Percentiles rank a stretch among this genome's conserved stretches.
phyloP scores from a whole-genome alignment of 2,113 vertebrate genomes.

The Hystrix brachyura region DNA sequence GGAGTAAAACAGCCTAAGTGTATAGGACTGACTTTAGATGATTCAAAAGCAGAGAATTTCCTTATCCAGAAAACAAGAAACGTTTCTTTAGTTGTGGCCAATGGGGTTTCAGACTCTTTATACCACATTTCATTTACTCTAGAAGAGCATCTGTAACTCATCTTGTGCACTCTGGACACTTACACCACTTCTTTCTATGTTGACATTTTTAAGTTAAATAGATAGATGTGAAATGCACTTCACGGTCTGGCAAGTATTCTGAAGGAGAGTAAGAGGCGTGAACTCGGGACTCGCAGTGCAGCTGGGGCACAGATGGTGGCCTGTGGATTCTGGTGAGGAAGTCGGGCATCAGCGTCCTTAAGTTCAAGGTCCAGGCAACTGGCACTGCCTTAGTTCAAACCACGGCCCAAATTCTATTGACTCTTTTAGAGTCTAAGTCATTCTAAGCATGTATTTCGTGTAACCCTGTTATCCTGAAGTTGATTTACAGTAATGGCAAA shows the following conservation, averaged over 20 bases:
- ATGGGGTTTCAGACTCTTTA: not conserved
- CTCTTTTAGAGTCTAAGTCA: slow-evolving; percentile 1
- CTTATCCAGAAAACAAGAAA: slow-evolving; percentile 45
- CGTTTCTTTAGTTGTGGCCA: slow-evolving; percentile 57
- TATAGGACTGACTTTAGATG: slow-evolving; percentile 56
- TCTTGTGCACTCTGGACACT: slow-evolving; percentile 59
- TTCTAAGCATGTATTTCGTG: slow-evolving; percentile 50
- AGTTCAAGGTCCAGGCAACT: slow-evolving; percentile 50
- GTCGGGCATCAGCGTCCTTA: not conserved
- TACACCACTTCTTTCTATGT: slow-evolving; percentile 52
- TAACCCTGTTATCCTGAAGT: slow-evolving; percentile 1
- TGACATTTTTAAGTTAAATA: slow-evolving; percentile 66
- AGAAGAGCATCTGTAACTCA: slow-evolving; percentile 74
- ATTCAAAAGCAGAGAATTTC: slow-evolving; percentile 59
- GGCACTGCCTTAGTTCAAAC: slow-evolving; percentile 5
- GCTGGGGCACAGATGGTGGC: not conserved
- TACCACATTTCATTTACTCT: slow-evolving; percentile 46
- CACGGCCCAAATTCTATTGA: not conserved
- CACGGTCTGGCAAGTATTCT: slow-evolving; percentile 19
- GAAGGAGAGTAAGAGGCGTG: not conserved
- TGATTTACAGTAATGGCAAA: slow-evolving; percentile 32
- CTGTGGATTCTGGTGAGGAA: not conserved
- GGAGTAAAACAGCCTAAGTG: slow-evolving; percentile 57
- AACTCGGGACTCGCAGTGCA: slow-evolving; percentile 10
- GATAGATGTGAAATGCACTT: slow-evolving; percentile 58